Percentiles rank a stretch among this genome's conserved stretches.
phyloP scores from a whole-genome alignment of 2,113 vertebrate species.

The Chlamydotis undulata region DNA sequence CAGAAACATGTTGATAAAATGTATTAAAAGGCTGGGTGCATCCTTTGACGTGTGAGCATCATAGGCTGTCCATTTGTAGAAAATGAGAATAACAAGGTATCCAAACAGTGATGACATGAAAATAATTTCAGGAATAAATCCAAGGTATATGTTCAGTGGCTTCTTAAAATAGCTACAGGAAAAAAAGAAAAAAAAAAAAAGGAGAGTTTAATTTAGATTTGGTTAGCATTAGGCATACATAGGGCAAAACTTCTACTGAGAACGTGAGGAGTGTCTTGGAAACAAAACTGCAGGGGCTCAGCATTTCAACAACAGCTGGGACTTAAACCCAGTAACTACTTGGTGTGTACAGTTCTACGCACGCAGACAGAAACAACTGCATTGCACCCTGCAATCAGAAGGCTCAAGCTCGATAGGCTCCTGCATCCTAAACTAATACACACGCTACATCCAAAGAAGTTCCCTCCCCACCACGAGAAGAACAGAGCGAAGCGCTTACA shows the following conservation, averaged over 20 bases:
- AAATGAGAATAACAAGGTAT: conserved; percentile 92
- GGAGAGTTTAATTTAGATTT: not conserved
- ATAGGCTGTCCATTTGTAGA: conserved; percentile 93
- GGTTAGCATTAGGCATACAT: not conserved
- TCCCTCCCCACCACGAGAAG: not conserved
- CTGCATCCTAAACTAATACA: not conserved
- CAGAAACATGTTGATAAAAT: conserved; percentile 99
- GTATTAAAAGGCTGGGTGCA: conserved; percentile 94
- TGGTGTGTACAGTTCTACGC: rapidly evolving
- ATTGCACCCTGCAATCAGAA: not conserved
- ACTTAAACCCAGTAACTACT: not conserved
- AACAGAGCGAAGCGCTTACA: conserved; percentile 73
- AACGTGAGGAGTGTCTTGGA: not conserved
- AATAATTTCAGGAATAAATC: conserved; percentile 95
- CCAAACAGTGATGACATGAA: conserved; percentile 94
- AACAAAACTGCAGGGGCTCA: not conserved
- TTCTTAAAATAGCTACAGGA: conserved; percentile 91
- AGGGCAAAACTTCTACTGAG: not conserved
- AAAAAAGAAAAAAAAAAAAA: not conserved
- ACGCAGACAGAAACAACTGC: not conserved
- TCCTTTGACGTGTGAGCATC: conserved; percentile 81
- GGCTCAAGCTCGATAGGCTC: not conserved
- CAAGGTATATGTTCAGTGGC: conserved; percentile 92
- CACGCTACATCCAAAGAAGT: not conserved
- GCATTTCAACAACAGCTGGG: not conserved